Evolutionary conservation across 2,888 invertebrate genomes (phyloP), one percentile per base, ranked within the genome.

Genomic region (Unio pictorum): DNA sequence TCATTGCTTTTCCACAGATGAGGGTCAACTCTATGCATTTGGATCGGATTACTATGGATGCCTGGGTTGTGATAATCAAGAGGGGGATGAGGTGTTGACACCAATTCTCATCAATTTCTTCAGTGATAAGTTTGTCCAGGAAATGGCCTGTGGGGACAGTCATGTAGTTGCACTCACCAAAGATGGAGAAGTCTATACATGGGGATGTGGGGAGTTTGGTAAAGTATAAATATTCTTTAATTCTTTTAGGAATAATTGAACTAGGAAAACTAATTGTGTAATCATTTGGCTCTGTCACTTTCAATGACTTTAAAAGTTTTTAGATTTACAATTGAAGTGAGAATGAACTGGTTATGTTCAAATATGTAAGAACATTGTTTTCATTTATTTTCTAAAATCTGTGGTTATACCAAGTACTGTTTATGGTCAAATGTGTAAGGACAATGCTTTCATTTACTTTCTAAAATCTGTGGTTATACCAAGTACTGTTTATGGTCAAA

Each of bases 191-290:
- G 87, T 89, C 4, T 89, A 85, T 75, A 86, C 88, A 7, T 89
- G 89, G 89, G 89, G 89, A 15, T 87, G 83, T 81, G 89, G 89
- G 30, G 89, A 89, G 68, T 89, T 85, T 82, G 89, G 89, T 88
- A 79, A 75, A 83, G 70, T 45, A 11, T 23, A 26, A 26, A 23
- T 23, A 59, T 26, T 23, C 15, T 59, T 26, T 45, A 11, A 45
- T 15, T 45, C 45, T 45, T 18, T 59, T 59, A 59, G 23, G 4
- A 26, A 15, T 26, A 59, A 11, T 26, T 59, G 34, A 62, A 62
- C 26, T 28, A 11, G 23, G 64, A 28, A 54, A 57, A 30, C 55
- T 57, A 26, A 26, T 59, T 59, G 15, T 45, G 45, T 45, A 11
- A 45, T 45, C 45, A 45, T 45, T 15, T 45, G 45, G 15, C 15